Evolutionary conservation across 1,140 invertebrate genomes (phyloP).

Genomic region (Brachionus angularis): DNA sequence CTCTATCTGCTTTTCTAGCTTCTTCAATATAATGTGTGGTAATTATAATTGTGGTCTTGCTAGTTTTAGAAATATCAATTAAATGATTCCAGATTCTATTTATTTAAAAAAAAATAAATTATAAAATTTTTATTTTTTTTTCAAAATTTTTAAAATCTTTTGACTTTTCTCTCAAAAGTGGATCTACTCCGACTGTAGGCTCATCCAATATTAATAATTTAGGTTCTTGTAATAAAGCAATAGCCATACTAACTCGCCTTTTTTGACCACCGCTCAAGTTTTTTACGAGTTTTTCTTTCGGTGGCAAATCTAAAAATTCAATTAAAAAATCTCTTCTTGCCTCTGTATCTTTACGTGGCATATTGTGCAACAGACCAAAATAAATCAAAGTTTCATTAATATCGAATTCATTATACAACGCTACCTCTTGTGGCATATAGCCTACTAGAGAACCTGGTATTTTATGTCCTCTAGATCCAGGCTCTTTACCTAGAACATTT

Average conservation of each 20-base stretch:
- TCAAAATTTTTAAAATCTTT: slow-evolving; percentile 22
- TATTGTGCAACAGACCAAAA: slow-evolving; percentile 91
- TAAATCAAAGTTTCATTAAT: slow-evolving; percentile 91
- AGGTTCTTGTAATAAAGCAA: slow-evolving; percentile 85
- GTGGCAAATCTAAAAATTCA: slow-evolving; percentile 64
- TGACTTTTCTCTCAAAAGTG: slow-evolving; percentile 76
- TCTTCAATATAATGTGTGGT: slow-evolving; percentile 92
- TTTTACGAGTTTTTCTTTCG: slow-evolving; percentile 34
- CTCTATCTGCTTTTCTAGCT: slow-evolving; percentile 77
- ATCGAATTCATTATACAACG: slow-evolving; percentile 86
- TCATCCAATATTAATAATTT: slow-evolving; percentile 88
- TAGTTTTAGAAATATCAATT: slow-evolving; percentile 71
- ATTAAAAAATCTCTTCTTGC: slow-evolving; percentile 81
- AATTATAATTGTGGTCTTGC: slow-evolving; percentile 81
- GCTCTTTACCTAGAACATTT: slow-evolving; percentile 52
- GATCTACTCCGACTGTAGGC: slow-evolving; percentile 88
- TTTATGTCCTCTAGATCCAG: slow-evolving; percentile 51
- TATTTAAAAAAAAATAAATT: too few species aligned
- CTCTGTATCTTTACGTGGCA: slow-evolving; percentile 74
- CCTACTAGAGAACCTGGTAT: slow-evolving; percentile 57
- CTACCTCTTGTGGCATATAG: slow-evolving; percentile 70
- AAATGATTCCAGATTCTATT: slow-evolving; percentile 86
- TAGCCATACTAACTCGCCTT: slow-evolving; percentile 84
- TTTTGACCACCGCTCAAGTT: slow-evolving; percentile 73
- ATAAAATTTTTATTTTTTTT: slow-evolving; percentile 46